Evolutionary conservation across 2,797 vertebrate species (phyloP), one percentile per base, ranked within the genome.

Genomic region (Hafferia zeledoni): DNA sequence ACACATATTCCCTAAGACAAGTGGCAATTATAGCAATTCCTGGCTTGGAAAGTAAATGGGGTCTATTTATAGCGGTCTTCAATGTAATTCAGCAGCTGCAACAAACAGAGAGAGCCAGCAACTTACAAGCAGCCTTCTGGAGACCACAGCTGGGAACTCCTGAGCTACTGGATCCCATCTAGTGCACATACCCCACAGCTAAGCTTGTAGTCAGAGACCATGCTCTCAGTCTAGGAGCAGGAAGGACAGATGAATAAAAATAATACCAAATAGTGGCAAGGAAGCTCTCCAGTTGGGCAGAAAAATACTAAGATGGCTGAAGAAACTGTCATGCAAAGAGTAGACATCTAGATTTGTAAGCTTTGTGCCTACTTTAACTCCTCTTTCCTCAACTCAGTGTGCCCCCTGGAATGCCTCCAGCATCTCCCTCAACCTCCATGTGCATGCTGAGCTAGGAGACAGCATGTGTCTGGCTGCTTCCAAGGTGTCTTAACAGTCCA

Each of bases 11-110:
- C n/a, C n/a, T 30, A 35, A 5, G 78, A 77, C 41, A 93, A 94
- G 71, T 33, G 13, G 44, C 92, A 90, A 27, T 79, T 70, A 67
- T 0, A 83, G 52, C 28, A 84, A 77, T 22, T 80, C 60, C 60
- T 82, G 46, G n/a, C 72, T 80, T 60, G 17, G 46, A 87, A 92
- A 78, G 46, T 71, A 87, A 87, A 68, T 4, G 18, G 64, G 31
- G 17, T 11, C 50, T 82, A 31, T 68, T 83, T 93, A 89, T 85
- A 95, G 53, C 37, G 24, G 37, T 13, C 71, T 87, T 80, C 28
- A 90, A 76, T n/a, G 53, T 17, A 85, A 71, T 89, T 95, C 74
- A 93, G 81, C 81, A 95, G 83, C 92, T 90, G 75, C 83, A 96
- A 86, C 59, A 92, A 83, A 89, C 23, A 74, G 35, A 63, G 52